Conservation (phyloP, 1,140 invertebrate genomes). For the Rhyacophila brunnea region DNA sequence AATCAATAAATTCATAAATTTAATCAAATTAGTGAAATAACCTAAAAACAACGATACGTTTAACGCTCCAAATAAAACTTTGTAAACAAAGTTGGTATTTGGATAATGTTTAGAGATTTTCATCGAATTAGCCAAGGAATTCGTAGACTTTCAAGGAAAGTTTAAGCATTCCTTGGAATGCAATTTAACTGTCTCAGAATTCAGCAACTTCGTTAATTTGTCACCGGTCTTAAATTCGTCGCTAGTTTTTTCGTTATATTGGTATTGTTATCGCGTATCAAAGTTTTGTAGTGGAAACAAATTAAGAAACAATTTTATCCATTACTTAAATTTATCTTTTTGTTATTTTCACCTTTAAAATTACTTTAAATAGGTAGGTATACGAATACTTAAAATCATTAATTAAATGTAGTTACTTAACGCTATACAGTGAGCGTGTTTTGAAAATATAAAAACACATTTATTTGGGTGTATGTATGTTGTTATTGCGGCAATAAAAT, state of each 20-base stretch:
- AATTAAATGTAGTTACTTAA: too few relatives aligned
- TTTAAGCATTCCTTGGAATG: slow-evolving; percentile 32
- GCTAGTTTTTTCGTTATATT: slow-evolving; percentile 18
- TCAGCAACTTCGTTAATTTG: slow-evolving; percentile 36
- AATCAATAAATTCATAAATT: too few relatives aligned
- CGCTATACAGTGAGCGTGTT: too few relatives aligned
- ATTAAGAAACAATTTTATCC: slow-evolving; percentile 2
- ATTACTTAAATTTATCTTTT: background rate
- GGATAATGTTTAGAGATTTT: slow-evolving; percentile 34
- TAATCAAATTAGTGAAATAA: too few relatives aligned
- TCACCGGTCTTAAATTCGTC: slow-evolving; percentile 31
- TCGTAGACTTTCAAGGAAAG: slow-evolving; percentile 27
- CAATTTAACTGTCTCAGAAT: slow-evolving; percentile 36
- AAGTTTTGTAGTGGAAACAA: background rate
- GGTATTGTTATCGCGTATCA: slow-evolving; percentile 5
- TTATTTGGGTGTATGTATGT: too few relatives aligned
- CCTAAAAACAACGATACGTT: too few relatives aligned
- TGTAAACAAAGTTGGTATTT: slow-evolving; percentile 17
- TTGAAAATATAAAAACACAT: too few relatives aligned
- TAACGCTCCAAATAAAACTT: background rate
- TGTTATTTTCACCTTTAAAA: too few relatives aligned
- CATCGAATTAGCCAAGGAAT: slow-evolving; percentile 34
- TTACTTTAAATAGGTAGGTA: too few relatives aligned
- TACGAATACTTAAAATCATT: too few relatives aligned
- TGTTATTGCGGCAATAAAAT: too few relatives aligned